Conservation (phyloP, 2,888 invertebrate genomes). For the Malthinus seriepunctatus region DNA sequence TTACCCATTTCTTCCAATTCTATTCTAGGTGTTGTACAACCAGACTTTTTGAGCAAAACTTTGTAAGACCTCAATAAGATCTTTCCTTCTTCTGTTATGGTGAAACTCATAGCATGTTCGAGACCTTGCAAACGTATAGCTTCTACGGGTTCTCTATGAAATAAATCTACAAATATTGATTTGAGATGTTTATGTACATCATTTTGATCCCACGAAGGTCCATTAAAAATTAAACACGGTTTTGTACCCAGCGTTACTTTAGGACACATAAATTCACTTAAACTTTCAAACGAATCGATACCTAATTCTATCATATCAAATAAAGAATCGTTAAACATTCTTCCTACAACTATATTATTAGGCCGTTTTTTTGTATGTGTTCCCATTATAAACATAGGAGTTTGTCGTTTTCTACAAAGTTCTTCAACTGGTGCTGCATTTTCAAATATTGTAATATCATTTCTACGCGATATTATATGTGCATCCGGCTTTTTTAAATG, state of each 20-base stretch:
- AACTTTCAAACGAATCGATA: conserved; percentile 77
- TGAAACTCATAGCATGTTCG: conserved; percentile 91
- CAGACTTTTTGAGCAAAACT: conserved; percentile 88
- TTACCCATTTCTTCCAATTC: conserved; percentile 89
- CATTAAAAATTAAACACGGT: conserved; percentile 90
- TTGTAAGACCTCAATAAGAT: conserved; percentile 81
- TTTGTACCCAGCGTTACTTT: conserved; percentile 73
- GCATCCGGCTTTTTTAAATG: conserved; percentile 86
- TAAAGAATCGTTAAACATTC: conserved; percentile 86
- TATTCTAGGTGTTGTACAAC: conserved; percentile 82
- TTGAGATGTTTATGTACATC: conserved; percentile 82
- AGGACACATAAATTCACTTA: conserved; percentile 77
- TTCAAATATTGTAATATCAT: conserved; percentile 93
- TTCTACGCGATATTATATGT: conserved; percentile 74
- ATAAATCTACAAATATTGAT: conserved; percentile 90
- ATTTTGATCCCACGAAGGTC: conserved; percentile 85
- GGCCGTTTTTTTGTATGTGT: conserved; percentile 95
- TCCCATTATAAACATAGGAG: conserved; percentile 87
- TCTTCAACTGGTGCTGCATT: conserved; percentile 80
- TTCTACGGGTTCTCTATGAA: conserved; percentile 80
- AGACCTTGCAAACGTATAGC: conserved; percentile 88
- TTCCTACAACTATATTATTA: conserved; percentile 85
- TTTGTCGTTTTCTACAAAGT: conserved; percentile 80
- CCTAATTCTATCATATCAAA: conserved; percentile 97
- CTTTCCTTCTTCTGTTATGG: conserved; percentile 75